Base-by-base conservation (phyloP, 2,113 vertebrate species). In the Aegotheles bennettii region DNA sequence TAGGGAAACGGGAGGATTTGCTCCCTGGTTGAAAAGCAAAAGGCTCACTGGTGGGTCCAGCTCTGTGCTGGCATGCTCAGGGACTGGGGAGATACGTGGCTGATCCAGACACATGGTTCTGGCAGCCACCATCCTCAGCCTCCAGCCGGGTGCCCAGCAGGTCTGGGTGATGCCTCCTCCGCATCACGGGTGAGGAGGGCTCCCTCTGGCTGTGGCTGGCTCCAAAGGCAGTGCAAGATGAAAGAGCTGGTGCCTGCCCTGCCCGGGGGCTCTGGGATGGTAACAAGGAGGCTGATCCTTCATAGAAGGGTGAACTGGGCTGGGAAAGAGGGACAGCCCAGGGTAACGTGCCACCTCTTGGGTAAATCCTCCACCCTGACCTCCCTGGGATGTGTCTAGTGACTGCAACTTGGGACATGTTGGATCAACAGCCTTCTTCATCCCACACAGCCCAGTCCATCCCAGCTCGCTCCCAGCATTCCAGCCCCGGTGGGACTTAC, bases 401-500 rank as follows among this genome's bases (percentile, higher is more conserved):
- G 6, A 19, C 40, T 17, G 36, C 2, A 12, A 2, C 16, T 40
- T 14, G 4, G 70, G 68, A 26, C 21, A 3, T 1, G 36, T 25
- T 36, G 57, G 40, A 13, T 29, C 10, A n/a, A 15, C 29, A 71
- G 36, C 28, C 47, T 15, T 42, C 21, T 21, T 26, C 47, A 53
- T 14, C 64, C 86, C 11, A 0, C 4, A 0, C 23, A 17, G 20
- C 40, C n/a, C 40, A 36, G 17, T n/a, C n/a, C n/a, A n/a, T n/a
- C 13, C 40, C 59, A 19, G 29, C 20, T 25, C 7, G 0, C 24
- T 85, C 21, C 61, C 2, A 0, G 17, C 13, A 15, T 54, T 51
- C 35, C 40, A 57, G 57, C 28, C 60, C n/a, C 3, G 0, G 3
- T 31, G 3, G 10, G 67, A 96, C 98, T 99, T 93, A 99, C 99